phyloP scores from a whole-genome alignment of 2,888 invertebrate genomes.

The Teleiodes luculella region DNA sequence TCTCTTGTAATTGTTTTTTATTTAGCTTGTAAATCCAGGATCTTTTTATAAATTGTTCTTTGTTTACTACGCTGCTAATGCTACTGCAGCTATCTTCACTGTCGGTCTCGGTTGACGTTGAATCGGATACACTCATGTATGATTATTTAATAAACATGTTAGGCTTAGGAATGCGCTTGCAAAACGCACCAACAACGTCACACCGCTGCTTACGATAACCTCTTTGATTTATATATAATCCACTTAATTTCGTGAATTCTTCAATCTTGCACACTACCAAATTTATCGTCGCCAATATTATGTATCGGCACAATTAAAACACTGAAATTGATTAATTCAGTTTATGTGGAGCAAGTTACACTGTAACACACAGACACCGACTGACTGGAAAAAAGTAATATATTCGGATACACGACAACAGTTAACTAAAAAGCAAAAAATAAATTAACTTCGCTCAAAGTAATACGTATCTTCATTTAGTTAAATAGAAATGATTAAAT shows the following conservation, averaged over 20 bases:
- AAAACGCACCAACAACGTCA: background rate
- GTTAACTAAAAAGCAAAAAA: too few relatives aligned
- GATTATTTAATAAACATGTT: background rate
- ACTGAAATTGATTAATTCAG: background rate
- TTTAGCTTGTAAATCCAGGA: slow-evolving; percentile 1
- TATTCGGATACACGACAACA: too few relatives aligned
- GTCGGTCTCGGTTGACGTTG: background rate
- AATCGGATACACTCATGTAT: background rate
- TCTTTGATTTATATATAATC: background rate
- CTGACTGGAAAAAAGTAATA: too few relatives aligned
- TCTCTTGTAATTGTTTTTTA: background rate
- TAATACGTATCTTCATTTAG: too few relatives aligned
- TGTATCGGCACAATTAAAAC: background rate
- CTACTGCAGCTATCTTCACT: background rate
- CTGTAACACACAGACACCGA: too few relatives aligned
- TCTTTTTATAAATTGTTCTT: background rate
- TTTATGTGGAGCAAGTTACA: background rate
- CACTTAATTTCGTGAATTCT: background rate
- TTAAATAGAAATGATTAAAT: too few relatives aligned
- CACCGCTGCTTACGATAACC: background rate
- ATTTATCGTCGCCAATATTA: background rate
- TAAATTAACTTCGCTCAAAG: too few relatives aligned
- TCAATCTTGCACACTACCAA: background rate
- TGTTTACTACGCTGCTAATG: background rate
- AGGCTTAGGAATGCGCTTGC: background rate